Evolutionary conservation across 2,113 vertebrate genomes (phyloP).

Genomic region (Ammodytes marinus): DNA sequence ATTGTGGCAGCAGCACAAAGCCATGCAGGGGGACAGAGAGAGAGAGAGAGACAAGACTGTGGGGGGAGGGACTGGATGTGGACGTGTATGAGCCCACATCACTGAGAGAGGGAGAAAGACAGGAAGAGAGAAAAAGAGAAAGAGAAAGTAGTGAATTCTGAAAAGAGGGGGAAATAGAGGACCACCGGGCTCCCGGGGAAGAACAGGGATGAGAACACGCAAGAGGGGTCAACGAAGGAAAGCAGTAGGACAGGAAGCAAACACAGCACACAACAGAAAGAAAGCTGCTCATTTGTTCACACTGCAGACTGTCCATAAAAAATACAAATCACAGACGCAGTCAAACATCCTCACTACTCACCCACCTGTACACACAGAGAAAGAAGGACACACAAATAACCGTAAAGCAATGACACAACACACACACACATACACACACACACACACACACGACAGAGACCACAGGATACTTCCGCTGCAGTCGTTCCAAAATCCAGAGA

Average conservation of each 20-base stretch:
- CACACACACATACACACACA: conserved; percentile 7
- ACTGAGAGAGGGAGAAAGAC: conserved; percentile 48
- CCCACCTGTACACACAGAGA: conserved; percentile 57
- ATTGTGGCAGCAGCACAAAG: conserved; percentile 82
- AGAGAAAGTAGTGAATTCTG: conserved; percentile 29
- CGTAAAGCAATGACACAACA: conserved; percentile 16
- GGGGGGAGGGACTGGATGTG: conserved; percentile 71
- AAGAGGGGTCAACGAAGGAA: conserved; percentile 29
- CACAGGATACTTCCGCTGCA: conserved; percentile 18
- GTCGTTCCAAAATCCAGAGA: conserved; percentile 8
- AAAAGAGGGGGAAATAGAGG: conserved; percentile 43
- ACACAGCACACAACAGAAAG: conserved; percentile 50
- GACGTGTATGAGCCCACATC: conserved; percentile 64
- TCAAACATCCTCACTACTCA: conserved; percentile 31
- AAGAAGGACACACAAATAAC: neutral
- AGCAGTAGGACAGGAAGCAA: conserved; percentile 52
- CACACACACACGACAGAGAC: neutral
- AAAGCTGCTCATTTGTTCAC: conserved; percentile 46
- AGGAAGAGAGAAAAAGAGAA: conserved; percentile 44
- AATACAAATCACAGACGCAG: conserved; percentile 49
- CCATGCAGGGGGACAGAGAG: conserved; percentile 72
- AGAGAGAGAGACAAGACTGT: conserved; percentile 59
- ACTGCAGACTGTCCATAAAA: conserved; percentile 48
- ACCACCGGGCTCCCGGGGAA: conserved; percentile 65
- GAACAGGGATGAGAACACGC: conserved; percentile 60